Evolutionary conservation across 2,797 vertebrate genomes (phyloP).

Genomic region (Poecile montanus): DNA sequence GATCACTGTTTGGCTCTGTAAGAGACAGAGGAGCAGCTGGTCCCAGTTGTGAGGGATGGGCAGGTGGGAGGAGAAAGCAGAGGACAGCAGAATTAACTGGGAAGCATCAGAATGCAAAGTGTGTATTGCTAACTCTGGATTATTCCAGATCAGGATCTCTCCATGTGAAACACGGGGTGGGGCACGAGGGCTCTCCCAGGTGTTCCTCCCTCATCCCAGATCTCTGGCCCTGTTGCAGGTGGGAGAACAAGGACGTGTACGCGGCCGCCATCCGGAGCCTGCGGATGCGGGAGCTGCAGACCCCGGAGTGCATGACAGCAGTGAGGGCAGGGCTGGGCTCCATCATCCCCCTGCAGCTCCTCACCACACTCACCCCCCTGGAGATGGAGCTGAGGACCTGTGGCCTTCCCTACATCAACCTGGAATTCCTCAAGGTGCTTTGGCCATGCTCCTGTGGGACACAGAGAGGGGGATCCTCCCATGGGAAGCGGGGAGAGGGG

Average conservation of each 20-base stretch:
- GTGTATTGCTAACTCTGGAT: rapidly evolving
- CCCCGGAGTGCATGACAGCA: constrained; percentile 88
- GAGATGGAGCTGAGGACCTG: constrained; percentile 97
- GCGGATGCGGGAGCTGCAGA: constrained; percentile 91
- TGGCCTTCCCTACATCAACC: constrained; percentile 93
- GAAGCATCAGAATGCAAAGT: neutral
- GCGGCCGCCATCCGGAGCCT: constrained; percentile 86
- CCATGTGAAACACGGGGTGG: rapidly evolving
- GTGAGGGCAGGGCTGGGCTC: constrained; percentile 90
- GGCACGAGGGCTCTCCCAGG: rapidly evolving
- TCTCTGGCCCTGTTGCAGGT: constrained; percentile 72
- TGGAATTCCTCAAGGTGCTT: constrained; percentile 95
- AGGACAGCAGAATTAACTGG: neutral
- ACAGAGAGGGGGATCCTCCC: neutral
- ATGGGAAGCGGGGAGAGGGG: neutral
- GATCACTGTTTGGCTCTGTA: neutral
- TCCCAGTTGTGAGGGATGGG: neutral
- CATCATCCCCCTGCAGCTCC: constrained; percentile 96
- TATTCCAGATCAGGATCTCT: neutral
- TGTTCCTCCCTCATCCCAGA: neutral
- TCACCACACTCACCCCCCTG: constrained; percentile 89
- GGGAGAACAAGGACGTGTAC: constrained; percentile 96
- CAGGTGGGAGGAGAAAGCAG: neutral
- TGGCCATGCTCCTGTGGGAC: neutral
- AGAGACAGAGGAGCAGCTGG: neutral